Evolutionary conservation across 2,113 vertebrate species (phyloP), one percentile per base, ranked within the genome.

Genomic region (Stigmatopora argus): DNA sequence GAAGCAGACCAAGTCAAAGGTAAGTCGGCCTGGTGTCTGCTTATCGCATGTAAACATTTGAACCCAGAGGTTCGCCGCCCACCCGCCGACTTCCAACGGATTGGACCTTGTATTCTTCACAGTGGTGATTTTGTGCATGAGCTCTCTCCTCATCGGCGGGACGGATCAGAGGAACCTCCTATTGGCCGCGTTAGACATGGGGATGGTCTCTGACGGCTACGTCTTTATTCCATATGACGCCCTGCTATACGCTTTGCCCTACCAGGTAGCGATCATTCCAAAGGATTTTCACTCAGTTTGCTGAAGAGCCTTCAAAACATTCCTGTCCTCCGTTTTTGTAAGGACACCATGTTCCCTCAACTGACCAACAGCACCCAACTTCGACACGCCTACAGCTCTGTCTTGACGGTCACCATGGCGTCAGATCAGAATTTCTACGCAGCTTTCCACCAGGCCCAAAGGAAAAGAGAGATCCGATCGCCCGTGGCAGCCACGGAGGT

Each of bases 81-180:
- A 31, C 1, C 26, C 3, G 26, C 26, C 26, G 2, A 31, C 26
- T 31, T 31, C 26, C 26, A 31, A 31, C 2, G 26, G 26, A 31
- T 31, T 31, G 26, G 26, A 31, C 26, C 26, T 41, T 13, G 17
- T 34, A 35, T 44, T 15, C 17, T 65, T 63, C 63, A 19, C 85
- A 96, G 95, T 87, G 48, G 88, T 96, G 64, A 90, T 96, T 77
- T 91, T 96, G 92, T 95, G 94, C 70, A 97, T 95, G 94, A 93
- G 91, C 70, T 97, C 95, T 0, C 85, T 91, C 7, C 85, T 97
- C 23, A 86, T 96, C 83, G 94, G 94, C 5, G 94, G 95, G 0
- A 77, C 90, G 41, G 92, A 93, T 49, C 94, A 97, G 69, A 72
- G 58, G 34, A 78, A 88, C 0, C 84, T 96, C 0, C 79, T 97